These are phyloP conservation scores for Tyria jacobaeae DNA, from an alignment of 2,888 invertebrate genomes.

Conservation along the genomic window DNA sequence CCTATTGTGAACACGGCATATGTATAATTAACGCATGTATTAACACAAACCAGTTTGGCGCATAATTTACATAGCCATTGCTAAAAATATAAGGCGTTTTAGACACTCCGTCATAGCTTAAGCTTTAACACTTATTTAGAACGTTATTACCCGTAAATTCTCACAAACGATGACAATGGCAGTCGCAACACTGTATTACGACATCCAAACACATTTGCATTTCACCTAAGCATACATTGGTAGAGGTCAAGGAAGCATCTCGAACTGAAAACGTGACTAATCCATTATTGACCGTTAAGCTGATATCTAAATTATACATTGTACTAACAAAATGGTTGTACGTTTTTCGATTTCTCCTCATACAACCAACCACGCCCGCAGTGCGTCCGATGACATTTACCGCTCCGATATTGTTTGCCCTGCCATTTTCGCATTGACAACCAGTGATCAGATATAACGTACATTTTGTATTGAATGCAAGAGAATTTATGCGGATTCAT, in stretches of 20 bases:
- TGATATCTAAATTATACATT: constrained; percentile 74
- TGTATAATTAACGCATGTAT: not conserved
- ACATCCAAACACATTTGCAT: constrained; percentile 9
- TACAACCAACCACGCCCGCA: constrained; percentile 52
- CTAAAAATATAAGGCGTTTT: constrained; percentile 28
- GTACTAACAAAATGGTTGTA: constrained; percentile 58
- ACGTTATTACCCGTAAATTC: constrained; percentile 41
- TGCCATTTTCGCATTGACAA: constrained; percentile 68
- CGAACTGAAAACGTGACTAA: constrained; percentile 68
- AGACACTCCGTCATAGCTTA: constrained; percentile 19
- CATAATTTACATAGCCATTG: constrained; percentile 21
- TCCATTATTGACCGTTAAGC: constrained; percentile 63
- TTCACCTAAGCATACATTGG: constrained; percentile 22
- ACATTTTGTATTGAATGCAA: constrained; percentile 53
- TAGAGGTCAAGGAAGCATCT: constrained; percentile 57
- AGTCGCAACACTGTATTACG: not conserved
- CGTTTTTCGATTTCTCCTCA: constrained; percentile 52
- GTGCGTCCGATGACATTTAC: constrained; percentile 74
- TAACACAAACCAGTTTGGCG: not conserved
- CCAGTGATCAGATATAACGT: constrained; percentile 54
- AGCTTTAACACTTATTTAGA: constrained; percentile 27
- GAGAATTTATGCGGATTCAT: constrained; percentile 61
- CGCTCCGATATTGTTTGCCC: constrained; percentile 62
- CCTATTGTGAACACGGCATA: not conserved
- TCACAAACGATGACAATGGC: constrained; percentile 25